phyloP scores from a whole-genome alignment of 2,797 vertebrate genomes.

The Betta splendens region DNA sequence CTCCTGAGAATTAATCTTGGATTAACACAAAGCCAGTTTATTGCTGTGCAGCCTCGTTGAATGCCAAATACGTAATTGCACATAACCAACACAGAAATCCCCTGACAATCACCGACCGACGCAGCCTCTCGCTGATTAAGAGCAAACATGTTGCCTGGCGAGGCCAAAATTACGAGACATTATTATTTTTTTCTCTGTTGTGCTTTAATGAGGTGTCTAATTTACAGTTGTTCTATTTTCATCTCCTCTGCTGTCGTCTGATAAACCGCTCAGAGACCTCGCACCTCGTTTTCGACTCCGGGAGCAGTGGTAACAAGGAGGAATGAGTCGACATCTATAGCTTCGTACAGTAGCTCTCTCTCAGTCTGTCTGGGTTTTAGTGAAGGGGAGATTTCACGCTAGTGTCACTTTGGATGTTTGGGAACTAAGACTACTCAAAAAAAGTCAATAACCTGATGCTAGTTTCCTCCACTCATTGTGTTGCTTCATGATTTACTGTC shows the following conservation, averaged over 20 bases:
- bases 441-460: background rate
- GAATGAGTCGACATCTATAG: constrained; percentile 34
- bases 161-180: constrained; percentile 40
- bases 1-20: constrained; percentile 74
- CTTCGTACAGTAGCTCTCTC: constrained; percentile 24
- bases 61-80: constrained; percentile 68
- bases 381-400: constrained; percentile 18
- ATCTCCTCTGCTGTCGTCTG: constrained; percentile 23
- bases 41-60: constrained; percentile 67
- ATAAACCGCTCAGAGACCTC: constrained; percentile 30
- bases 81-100: constrained; percentile 54
- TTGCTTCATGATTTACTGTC: too few relatives aligned
- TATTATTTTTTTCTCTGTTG: constrained; percentile 28
- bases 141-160: constrained; percentile 44
- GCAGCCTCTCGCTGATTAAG: constrained; percentile 49
- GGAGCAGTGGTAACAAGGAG: constrained; percentile 40
- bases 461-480: background rate
- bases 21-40: constrained; percentile 75
- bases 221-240: constrained; percentile 56
- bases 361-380: constrained; percentile 18
- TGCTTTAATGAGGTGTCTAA: constrained; percentile 59
- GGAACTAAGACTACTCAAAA: background rate
- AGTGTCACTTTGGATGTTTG: constrained; percentile 10
- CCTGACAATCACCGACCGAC: constrained; percentile 21
- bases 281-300: constrained; percentile 38